Percentiles rank a stretch among this genome's conserved stretches.
These are phyloP conservation scores for Glomeris maerens DNA, from an alignment of 1,140 invertebrate genomes.

Conservation along the genomic window DNA sequence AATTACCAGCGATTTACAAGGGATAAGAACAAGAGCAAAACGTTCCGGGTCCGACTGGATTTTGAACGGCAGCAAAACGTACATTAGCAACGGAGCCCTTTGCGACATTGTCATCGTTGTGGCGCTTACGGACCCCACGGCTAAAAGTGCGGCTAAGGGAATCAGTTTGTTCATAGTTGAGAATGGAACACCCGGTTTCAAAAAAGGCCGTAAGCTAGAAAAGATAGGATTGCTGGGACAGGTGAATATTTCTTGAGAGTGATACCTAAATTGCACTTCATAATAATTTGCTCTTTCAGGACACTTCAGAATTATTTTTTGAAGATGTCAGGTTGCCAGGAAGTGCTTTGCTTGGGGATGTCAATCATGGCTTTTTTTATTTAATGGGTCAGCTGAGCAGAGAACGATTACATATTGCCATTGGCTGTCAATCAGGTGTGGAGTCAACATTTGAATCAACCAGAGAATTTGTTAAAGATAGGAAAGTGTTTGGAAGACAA, in stretches of 20 bases:
- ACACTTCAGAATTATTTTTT: constrained; percentile 37
- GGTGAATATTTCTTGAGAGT: constrained; percentile 17
- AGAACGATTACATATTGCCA: constrained; percentile 34
- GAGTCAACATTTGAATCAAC: constrained; percentile 39
- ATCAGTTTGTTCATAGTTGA: constrained; percentile 38
- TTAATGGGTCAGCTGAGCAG: constrained; percentile 38
- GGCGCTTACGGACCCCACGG: constrained; percentile 32
- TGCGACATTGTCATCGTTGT: constrained; percentile 35
- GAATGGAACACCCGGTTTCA: constrained; percentile 33
- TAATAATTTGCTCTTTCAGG: too few relatives aligned
- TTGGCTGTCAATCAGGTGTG: constrained; percentile 26
- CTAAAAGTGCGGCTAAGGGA: constrained; percentile 34
- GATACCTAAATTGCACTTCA: too few relatives aligned
- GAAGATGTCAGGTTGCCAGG: constrained; percentile 36
- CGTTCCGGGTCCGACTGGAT: constrained; percentile 36
- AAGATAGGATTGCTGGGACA: constrained; percentile 36
- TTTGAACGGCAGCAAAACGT: constrained; percentile 36
- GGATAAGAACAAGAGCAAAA: constrained; percentile 33
- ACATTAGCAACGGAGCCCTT: constrained; percentile 37
- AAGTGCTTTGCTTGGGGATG: constrained; percentile 32
- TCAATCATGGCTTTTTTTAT: constrained; percentile 37
- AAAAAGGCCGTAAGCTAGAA: constrained; percentile 33
- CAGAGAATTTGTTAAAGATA: constrained; percentile 30
- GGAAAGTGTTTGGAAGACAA: constrained; percentile 37
- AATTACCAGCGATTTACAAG: constrained; percentile 34